phyloP scores from a whole-genome alignment of 1,140 invertebrate genomes.

The Bursaphelenchus mucronatus region DNA sequence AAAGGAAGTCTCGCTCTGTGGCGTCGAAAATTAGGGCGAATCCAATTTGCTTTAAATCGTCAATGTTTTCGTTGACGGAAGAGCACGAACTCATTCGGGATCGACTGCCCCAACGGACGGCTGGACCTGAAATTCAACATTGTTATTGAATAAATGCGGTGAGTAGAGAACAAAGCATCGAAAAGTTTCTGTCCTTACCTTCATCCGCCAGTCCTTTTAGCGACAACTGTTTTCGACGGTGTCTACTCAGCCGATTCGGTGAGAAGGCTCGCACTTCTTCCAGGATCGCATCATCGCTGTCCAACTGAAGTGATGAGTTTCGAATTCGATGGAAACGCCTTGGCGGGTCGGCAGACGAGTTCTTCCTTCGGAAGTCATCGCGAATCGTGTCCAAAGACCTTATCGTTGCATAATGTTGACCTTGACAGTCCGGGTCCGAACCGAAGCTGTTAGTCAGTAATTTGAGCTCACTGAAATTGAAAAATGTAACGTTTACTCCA shows the following conservation, averaged over 20 bases:
- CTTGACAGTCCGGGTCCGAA: constrained; percentile 33
- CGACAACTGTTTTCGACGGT: constrained; percentile 34
- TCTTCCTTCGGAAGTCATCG: constrained; percentile 10
- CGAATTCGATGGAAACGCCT: constrained; percentile 32
- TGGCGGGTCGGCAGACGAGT: constrained; percentile 32
- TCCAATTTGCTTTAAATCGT: constrained; percentile 34
- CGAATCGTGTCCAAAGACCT: constrained; percentile 34
- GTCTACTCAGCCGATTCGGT: constrained; percentile 33
- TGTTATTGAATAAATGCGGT: not conserved
- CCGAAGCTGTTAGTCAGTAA: constrained; percentile 24
- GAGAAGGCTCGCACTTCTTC: constrained; percentile 40
- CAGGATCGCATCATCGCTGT: constrained; percentile 15
- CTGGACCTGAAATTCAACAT: constrained; percentile 12
- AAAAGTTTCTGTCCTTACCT: constrained; percentile 13
- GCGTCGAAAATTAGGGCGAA: constrained; percentile 32
- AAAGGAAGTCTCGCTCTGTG: constrained; percentile 34
- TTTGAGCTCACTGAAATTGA: constrained; percentile 27
- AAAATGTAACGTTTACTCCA: no score
- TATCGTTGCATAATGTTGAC: constrained; percentile 36
- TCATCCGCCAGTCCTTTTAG: constrained; percentile 31
- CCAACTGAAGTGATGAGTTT: constrained; percentile 39
- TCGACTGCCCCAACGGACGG: constrained; percentile 9
- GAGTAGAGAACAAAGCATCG: not conserved
- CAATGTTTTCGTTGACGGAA: constrained; percentile 13
- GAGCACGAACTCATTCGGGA: constrained; percentile 18